Conservation (phyloP, 2,888 invertebrate genomes). For the Trissolcus brochymenae region DNA sequence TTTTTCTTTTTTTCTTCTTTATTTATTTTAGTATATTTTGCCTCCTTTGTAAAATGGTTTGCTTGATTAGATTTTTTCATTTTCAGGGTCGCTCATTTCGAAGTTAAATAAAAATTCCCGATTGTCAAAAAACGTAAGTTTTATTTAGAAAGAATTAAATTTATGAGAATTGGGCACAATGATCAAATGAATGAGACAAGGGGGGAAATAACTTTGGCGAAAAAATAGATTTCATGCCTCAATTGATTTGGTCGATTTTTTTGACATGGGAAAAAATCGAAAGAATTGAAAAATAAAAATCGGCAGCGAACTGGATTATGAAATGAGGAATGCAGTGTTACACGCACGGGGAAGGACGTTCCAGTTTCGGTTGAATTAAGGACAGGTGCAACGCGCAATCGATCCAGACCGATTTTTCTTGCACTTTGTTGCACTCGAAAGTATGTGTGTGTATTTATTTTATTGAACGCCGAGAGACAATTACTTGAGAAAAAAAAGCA, state of each 20-base stretch:
- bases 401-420: constrained; percentile 5
- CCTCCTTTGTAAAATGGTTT: too few relatives aligned
- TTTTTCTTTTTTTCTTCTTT: too few relatives aligned
- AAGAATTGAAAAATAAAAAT: constrained; percentile 1
- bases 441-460: background rate
- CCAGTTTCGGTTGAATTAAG: constrained; percentile 31
- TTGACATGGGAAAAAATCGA: constrained; percentile 3
- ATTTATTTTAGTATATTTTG: too few relatives aligned
- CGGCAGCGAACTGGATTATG: constrained; percentile 6
- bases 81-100: too few relatives aligned
- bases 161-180: too few relatives aligned
- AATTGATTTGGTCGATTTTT: background rate
- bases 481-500: constrained; percentile 11
- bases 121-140: too few relatives aligned
- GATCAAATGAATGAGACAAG: too few relatives aligned
- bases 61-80: too few relatives aligned
- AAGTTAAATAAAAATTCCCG: too few relatives aligned
- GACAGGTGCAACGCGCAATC: constrained; percentile 32
- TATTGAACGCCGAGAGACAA: constrained; percentile 4
- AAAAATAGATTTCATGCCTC: too few relatives aligned
- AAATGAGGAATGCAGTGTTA: constrained; percentile 26
- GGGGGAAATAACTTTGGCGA: too few relatives aligned
- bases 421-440: background rate
- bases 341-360: constrained; percentile 22
- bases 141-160: too few relatives aligned